Conservation (phyloP, 2,113 vertebrate species). For the Poeciliopsis turrubarensis region DNA sequence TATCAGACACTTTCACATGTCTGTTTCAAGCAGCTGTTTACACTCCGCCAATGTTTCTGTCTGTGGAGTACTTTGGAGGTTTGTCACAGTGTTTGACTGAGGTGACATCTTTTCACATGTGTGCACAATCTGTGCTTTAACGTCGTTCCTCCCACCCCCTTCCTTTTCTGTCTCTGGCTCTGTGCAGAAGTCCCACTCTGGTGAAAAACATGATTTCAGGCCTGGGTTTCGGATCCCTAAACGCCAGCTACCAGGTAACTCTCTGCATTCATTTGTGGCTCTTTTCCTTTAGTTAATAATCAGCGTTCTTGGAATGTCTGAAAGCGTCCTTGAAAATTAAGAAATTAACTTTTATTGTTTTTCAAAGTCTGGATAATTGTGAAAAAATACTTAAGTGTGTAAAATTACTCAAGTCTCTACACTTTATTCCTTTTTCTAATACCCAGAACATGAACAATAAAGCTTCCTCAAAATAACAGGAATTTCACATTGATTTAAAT, state of each 20-base stretch:
- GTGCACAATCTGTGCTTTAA: constrained; percentile 53
- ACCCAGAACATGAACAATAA: no score
- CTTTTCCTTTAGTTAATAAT: constrained; percentile 49
- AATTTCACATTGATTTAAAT: no score
- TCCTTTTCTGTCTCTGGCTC: constrained; percentile 6
- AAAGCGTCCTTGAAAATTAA: neutral
- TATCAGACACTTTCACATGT: constrained; percentile 52
- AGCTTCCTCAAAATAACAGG: no score
- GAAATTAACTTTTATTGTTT: no score
- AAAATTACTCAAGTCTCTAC: no score
- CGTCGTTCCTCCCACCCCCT: neutral
- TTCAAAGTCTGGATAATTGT: neutral
- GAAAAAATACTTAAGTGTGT: neutral
- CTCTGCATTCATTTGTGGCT: constrained; percentile 1
- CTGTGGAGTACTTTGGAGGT: constrained; percentile 56
- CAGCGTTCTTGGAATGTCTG: neutral
- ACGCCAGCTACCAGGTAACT: constrained; percentile 97
- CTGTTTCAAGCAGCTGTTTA: constrained; percentile 67
- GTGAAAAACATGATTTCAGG: constrained; percentile 99
- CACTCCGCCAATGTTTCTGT: constrained; percentile 59
- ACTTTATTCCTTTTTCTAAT: no score
- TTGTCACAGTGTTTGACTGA: constrained; percentile 35
- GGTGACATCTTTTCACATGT: constrained; percentile 59
- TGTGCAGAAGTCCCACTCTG: constrained; percentile 93
- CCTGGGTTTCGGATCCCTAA: constrained; percentile 95